Evolutionary conservation across 1,140 invertebrate genomes (phyloP).

Genomic region (Drosophila insularis): DNA sequence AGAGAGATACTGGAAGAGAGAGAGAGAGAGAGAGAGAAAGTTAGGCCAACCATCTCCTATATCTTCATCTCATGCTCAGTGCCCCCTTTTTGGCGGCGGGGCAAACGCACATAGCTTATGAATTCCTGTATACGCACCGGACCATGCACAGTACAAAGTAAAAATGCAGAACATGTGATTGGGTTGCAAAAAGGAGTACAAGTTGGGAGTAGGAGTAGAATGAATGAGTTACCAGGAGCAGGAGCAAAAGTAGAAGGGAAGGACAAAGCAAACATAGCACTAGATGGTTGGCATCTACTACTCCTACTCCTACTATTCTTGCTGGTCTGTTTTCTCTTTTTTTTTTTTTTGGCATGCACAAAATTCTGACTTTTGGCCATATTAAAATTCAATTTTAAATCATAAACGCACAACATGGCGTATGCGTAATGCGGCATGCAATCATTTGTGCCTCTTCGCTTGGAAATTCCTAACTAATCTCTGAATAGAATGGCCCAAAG

Average conservation of each 20-base stretch:
- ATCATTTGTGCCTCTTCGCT: conserved; percentile 61
- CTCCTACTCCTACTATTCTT: not conserved
- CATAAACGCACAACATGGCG: conserved; percentile 42
- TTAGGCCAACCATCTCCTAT: not conserved
- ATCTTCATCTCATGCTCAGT: not conserved
- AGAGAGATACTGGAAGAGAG: not conserved
- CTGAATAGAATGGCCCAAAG: not conserved
- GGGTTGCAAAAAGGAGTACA: not conserved
- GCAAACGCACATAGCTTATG: conserved; percentile 65
- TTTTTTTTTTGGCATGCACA: conserved; percentile 1
- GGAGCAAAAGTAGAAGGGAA: not conserved
- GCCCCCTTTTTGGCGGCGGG: too few species aligned
- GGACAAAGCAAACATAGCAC: not conserved
- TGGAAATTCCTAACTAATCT: conserved; percentile 65
- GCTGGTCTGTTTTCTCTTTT: too few species aligned
- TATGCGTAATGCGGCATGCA: conserved; percentile 62
- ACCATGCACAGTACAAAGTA: conserved; percentile 50
- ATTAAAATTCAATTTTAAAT: conserved; percentile 60
- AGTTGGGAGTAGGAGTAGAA: not conserved
- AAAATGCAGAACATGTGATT: conserved; percentile 68
- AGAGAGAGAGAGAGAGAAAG: not conserved
- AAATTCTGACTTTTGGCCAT: not conserved
- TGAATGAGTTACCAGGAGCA: not conserved
- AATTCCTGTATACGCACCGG: conserved; percentile 52
- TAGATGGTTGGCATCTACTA: not conserved